These are phyloP conservation scores for Philaenus spumarius DNA, from an alignment of 1,140 invertebrate species.

Conservation along the genomic window DNA sequence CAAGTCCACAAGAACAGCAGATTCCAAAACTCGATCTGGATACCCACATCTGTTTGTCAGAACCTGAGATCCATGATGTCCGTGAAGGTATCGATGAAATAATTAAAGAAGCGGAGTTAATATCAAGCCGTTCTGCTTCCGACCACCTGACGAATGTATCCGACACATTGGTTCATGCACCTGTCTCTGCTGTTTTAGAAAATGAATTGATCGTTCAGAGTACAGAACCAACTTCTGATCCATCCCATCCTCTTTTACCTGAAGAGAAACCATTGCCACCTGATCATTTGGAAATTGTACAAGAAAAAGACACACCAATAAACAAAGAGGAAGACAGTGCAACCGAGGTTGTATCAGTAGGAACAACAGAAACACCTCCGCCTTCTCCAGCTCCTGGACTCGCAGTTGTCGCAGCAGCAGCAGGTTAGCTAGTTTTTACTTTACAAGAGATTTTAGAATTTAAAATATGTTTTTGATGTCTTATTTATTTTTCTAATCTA, in stretches of 20 bases:
- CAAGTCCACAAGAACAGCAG: no score
- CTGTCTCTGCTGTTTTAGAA: background rate
- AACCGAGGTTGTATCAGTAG: background rate
- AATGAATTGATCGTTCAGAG: background rate
- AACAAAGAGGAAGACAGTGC: slow-evolving; percentile 1
- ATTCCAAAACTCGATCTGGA: no score
- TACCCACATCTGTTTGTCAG: no score
- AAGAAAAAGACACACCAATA: background rate
- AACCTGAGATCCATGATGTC: no score
- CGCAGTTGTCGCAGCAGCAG: slow-evolving; percentile 17
- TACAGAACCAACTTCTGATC: background rate
- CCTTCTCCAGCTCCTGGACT: slow-evolving; percentile 21
- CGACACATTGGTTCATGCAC: no score
- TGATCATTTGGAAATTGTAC: background rate
- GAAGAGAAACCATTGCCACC: background rate
- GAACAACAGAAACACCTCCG: slow-evolving; percentile 17
- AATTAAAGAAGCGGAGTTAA: no score
- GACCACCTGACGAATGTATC: background rate
- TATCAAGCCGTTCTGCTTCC: background rate
- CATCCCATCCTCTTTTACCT: background rate
- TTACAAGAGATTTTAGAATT: background rate
- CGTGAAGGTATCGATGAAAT: no score
- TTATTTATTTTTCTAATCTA: background rate
- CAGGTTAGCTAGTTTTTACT: slow-evolving; percentile 10
- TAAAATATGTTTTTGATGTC: background rate